Conservation (phyloP, 1,140 invertebrate species). For the Lutraria rhynchaena region DNA sequence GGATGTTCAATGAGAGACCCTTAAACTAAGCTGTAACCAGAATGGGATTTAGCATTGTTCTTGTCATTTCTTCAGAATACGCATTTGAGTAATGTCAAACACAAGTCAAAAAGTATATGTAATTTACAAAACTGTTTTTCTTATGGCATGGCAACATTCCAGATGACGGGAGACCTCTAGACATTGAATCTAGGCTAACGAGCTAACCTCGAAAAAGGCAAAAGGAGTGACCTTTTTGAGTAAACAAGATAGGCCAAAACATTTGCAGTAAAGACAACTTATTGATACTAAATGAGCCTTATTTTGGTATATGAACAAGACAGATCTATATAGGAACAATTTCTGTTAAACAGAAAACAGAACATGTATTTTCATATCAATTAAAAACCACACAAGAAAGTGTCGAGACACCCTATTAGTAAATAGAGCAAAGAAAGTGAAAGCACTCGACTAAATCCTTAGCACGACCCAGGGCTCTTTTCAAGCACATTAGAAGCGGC, state of each 20-base stretch:
- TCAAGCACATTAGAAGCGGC: no score
- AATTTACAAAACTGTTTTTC: slow-evolving; percentile 51
- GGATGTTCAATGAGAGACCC: slow-evolving; percentile 50
- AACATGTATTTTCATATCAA: background rate
- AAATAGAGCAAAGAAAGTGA: slow-evolving; percentile 7
- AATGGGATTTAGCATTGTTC: slow-evolving; percentile 57
- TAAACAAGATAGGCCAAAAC: slow-evolving; percentile 28
- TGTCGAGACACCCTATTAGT: slow-evolving; percentile 31
- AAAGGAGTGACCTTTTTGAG: slow-evolving; percentile 30
- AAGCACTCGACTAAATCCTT: background rate
- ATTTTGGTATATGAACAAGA: slow-evolving; percentile 24
- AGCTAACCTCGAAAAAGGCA: background rate
- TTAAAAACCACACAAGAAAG: slow-evolving; percentile 33
- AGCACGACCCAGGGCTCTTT: no score
- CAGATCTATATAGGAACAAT: background rate
- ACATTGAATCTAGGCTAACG: slow-evolving; percentile 7
- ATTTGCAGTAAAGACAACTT: slow-evolving; percentile 17
- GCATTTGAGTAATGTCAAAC: slow-evolving; percentile 57
- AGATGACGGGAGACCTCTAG: slow-evolving; percentile 24
- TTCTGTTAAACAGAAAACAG: background rate
- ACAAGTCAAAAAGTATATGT: slow-evolving; percentile 34
- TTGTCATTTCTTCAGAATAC: slow-evolving; percentile 14
- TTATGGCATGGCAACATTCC: slow-evolving; percentile 35
- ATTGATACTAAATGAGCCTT: slow-evolving; percentile 31
- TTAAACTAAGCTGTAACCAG: slow-evolving; percentile 39